Base-by-base conservation (phyloP, 1,140 invertebrate genomes). In the Drosophila obscura region DNA sequence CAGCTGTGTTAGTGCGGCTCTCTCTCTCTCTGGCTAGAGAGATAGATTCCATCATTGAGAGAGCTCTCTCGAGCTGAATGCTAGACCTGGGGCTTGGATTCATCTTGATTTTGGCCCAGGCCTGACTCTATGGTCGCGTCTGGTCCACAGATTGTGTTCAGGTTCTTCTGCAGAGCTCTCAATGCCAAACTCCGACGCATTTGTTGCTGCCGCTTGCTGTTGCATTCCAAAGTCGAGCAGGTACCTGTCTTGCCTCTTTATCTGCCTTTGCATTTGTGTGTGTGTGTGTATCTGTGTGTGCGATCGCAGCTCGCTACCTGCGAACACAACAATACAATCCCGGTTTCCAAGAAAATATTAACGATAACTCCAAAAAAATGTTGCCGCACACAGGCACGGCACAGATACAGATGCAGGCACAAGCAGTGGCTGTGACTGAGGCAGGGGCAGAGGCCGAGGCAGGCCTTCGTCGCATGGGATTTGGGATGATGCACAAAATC, bases 341-440 rank as follows among this genome's bases (percentile, higher is more conserved):
- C 79, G 76, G 67, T 87, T 85, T 87, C 83, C 83, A 88, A 81
- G 83, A 87, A 87, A 88, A 88, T 89, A 87, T 77, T 83, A 87
- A 88, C 84, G 83, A 89, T 83, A 87, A 83, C 83, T 83, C 64
- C 73, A 83, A 83, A 82, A 82, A 87, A 66, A 89, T 53, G 60
- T 83, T 84, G 84, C 84, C 66, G 69, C 84, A 84, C 76, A 71
- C 65, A 58, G n/a, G 60, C 62, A 52, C 22, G 4, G 39, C 46
- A 62, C 60, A 61, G 51, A 76, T 22, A 64, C 44, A 45, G 16
- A 16, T 50, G 50, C 24, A 39, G 39, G 22, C 13, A 51, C n/a
- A 19, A 43, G 24, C 43, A 11, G 4, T 7, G 26, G 6, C 26
- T 7, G 26, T 0, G n/a, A n/a, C n/a, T n/a, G n/a, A n/a, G n/a